These are phyloP conservation scores for Limnodromus scolopaceus DNA, from an alignment of 2,797 vertebrate species.

Conservation along the genomic window DNA sequence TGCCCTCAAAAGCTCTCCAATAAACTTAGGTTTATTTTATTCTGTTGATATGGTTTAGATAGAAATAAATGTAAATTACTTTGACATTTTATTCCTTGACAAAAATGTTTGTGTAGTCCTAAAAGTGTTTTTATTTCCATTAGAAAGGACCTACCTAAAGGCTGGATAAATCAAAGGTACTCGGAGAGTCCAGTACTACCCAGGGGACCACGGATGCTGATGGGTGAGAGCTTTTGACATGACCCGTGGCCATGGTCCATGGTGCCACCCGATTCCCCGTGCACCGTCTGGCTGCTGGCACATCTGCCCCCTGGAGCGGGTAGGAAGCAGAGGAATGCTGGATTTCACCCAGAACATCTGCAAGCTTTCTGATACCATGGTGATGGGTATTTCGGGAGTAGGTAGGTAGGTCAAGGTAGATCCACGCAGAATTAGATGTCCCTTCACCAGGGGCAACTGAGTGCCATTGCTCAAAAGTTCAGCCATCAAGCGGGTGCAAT, in stretches of 20 bases:
- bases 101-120: not conserved
- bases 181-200: not conserved
- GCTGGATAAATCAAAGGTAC: rapidly evolving
- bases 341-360: not conserved
- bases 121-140: not conserved
- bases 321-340: not conserved
- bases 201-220: not conserved
- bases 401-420: not conserved
- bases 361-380: rapidly evolving
- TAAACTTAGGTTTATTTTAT: not conserved
- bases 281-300: not conserved
- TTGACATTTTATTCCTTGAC: not conserved
- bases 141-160: not conserved
- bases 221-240: rapidly evolving
- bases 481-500: rapidly evolving
- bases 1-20: not conserved
- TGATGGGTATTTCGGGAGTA: rapidly evolving
- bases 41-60: not conserved
- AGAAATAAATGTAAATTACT: not conserved
- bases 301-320: not conserved
- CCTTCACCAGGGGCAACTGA: not conserved
- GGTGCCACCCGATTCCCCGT: rapidly evolving
- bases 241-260: rapidly evolving
- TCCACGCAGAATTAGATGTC: rapidly evolving
- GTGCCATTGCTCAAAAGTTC: not conserved